Conservation (phyloP, 2,113 vertebrate genomes). For the Tricholaema leucomelas region DNA sequence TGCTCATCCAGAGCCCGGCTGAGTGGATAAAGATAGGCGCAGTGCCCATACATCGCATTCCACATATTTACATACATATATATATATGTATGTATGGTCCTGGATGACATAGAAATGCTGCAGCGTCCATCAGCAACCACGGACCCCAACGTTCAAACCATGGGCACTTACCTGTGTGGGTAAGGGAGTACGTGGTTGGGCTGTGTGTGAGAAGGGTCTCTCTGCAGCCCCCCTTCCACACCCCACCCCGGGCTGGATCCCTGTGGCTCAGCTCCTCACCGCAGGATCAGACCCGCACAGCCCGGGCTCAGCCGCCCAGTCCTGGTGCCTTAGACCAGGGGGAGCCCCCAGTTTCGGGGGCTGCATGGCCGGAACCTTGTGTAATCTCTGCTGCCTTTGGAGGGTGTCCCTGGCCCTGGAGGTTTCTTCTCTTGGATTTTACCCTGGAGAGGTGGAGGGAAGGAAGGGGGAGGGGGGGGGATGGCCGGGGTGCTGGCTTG, state of each 20-base stretch:
- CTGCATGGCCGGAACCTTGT: not conserved
- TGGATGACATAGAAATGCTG: rapidly evolving
- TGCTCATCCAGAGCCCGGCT: not conserved
- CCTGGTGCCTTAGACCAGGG: not conserved
- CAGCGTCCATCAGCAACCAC: not conserved
- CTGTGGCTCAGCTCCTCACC: not conserved
- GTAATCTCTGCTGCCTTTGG: not conserved
- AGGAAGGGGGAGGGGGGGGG: not conserved
- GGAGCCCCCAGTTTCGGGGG: not conserved
- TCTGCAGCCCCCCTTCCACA: too few relatives aligned
- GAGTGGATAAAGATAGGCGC: rapidly evolving
- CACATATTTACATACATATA: not conserved
- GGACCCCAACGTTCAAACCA: not conserved
- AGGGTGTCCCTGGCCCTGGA: not conserved
- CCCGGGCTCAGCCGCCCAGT: not conserved
- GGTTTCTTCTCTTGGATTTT: not conserved
- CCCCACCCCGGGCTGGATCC: not conserved
- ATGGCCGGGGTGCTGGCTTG: not conserved
- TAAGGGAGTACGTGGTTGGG: not conserved
- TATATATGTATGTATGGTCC: not conserved
- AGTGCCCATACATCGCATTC: rapidly evolving
- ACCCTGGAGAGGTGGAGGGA: not conserved
- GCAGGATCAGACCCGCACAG: not conserved
- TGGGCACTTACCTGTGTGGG: not conserved
- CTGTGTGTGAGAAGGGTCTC: too few relatives aligned